Evolutionary conservation across 2,113 vertebrate species (phyloP), one percentile per base, ranked within the genome.

Genomic region (Lathamus discolor): DNA sequence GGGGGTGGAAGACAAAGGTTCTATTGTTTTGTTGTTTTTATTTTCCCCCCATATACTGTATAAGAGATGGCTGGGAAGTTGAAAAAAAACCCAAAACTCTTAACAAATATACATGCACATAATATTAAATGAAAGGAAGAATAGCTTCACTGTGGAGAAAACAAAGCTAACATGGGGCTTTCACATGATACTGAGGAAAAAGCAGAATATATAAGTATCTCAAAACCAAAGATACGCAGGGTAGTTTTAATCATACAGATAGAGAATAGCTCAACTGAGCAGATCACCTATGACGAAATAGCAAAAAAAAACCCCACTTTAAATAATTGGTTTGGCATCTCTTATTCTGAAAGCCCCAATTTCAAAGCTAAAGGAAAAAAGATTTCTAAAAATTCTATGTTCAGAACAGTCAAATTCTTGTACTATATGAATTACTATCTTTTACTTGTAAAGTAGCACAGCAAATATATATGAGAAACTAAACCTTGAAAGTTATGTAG

Each of bases 1-100:
- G 3, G 2, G 8, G 5, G 2, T 4, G 5, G 2, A 12, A 8
- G 2, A 4, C 7, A 28, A 18, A 17, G 9, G 2, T 51, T 49
- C 14, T 10, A 31, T 11, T 2, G 2, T 28, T 16, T 37, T 70
- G 54, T 35, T 5, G 11, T 1, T 3, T 24, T 14, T 37, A 62
- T 59, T 39, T 4, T 0, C 17, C 2, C 6, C 17, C 43, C 43
- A 39, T 39, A 39, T 39, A 52, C 39, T 39, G 18, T 1, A 5
- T 7, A 61, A 80, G 39, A 55, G 8, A 55, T 13, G 4, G 16
- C 17, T 51, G 46, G 10, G 15, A 84, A 81, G 24, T 86, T 48
- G 35, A 88, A 79, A n/a, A 59, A 23, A 59, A 33, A 33, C 6
- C 28, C 37, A 37, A 23, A n/a, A 33, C 28, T 20, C 80, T 22